Percentiles rank a stretch among this genome's conserved stretches.
phyloP scores from a whole-genome alignment of 1,140 invertebrate genomes.

The Pteromalus puparum region DNA sequence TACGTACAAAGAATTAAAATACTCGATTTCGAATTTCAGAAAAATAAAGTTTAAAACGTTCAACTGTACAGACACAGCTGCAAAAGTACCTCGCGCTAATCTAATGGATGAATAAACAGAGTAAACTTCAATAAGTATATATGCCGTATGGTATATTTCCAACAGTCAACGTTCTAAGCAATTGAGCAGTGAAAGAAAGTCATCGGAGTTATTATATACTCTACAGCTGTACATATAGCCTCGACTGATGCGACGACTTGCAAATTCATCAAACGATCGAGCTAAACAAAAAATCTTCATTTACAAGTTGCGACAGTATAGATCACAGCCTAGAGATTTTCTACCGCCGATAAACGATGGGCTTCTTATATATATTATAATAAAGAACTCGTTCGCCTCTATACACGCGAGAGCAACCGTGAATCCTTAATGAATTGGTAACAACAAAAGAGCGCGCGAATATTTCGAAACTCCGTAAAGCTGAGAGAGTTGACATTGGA shows the following conservation, averaged over 20 bases:
- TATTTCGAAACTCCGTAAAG: constrained; percentile 8
- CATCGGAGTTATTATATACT: background rate
- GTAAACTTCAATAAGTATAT: too few species aligned
- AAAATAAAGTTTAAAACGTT: background rate
- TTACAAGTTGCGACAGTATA: background rate
- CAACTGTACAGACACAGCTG: too few species aligned
- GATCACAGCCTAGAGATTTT: background rate
- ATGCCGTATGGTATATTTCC: too few species aligned
- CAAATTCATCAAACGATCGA: constrained; percentile 11
- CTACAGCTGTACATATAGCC: background rate
- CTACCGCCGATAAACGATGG: background rate
- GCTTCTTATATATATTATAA: background rate
- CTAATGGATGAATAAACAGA: too few species aligned
- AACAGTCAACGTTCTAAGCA: too few species aligned
- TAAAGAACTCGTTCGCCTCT: constrained; percentile 2
- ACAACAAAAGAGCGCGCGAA: constrained; percentile 10
- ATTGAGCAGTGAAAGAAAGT: background rate
- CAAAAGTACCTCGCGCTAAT: too few species aligned
- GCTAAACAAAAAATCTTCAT: constrained; percentile 14
- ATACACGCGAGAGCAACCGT: background rate
- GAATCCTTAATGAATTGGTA: constrained; percentile 23
- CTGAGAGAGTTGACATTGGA: constrained; percentile 12
- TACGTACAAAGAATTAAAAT: too few species aligned
- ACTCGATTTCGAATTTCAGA: background rate
- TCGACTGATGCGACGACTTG: background rate